Evolutionary conservation across 2,113 vertebrate species (phyloP).

Genomic region (Rhabdomys dilectus): DNA sequence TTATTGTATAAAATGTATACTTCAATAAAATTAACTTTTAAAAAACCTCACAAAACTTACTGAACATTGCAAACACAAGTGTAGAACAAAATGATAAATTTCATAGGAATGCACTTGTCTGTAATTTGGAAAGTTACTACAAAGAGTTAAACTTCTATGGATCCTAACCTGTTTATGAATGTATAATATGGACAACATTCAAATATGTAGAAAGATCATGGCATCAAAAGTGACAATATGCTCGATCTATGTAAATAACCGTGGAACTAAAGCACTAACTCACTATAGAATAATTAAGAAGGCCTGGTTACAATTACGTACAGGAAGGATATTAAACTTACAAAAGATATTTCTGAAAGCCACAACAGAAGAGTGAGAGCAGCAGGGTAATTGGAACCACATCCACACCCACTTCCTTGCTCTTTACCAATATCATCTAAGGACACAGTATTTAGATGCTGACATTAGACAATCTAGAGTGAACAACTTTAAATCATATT

Average conservation of each 20-base stretch:
- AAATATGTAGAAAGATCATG: conserved; percentile 33
- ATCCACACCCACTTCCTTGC: conserved; percentile 90
- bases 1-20: not conserved
- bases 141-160: conserved; percentile 36
- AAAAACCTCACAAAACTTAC: not conserved
- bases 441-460: conserved; percentile 86
- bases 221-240: conserved; percentile 70
- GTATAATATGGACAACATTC: conserved; percentile 17
- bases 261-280: conserved; percentile 76
- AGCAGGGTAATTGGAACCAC: conserved; percentile 90
- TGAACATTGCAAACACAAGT: conserved; percentile 36
- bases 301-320: conserved; percentile 89
- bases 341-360: conserved; percentile 87
- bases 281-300: conserved; percentile 79
- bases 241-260: conserved; percentile 79
- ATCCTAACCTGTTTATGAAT: not conserved
- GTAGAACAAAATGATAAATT: conserved; percentile 34
- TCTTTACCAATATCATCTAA: conserved; percentile 90
- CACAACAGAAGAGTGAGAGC: conserved; percentile 90
- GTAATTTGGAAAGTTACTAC: conserved; percentile 37
- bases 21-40: not conserved
- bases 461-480: conserved; percentile 82
- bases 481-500: conserved; percentile 86
- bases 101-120: conserved; percentile 25
- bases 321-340: conserved; percentile 90